A percentile compares a stretch with the other conserved stretches of the same genome.
Evolutionary conservation across 2,888 invertebrate genomes (phyloP).

Genomic region (Stenodera caucasica): DNA sequence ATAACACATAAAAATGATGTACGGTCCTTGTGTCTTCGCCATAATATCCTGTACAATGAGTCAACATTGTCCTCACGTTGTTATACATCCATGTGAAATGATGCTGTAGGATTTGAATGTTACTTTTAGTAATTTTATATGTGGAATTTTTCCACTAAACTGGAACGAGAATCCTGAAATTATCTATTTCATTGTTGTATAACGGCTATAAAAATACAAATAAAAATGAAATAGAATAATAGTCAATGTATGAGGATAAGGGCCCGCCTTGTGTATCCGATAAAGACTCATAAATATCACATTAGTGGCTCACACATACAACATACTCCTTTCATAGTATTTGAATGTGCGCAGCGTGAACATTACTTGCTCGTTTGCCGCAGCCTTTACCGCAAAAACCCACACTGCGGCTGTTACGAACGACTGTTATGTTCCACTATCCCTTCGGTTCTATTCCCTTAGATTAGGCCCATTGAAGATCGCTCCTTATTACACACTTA

Average conservation of each 20-base stretch:
- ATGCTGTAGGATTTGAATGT: constrained; percentile 19
- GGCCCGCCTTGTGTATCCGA: constrained; percentile 44
- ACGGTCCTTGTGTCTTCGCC: constrained; percentile 45
- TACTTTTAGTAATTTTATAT: constrained; percentile 23
- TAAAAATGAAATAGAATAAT: constrained; percentile 46
- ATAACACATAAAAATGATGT: constrained; percentile 51
- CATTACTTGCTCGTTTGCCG: constrained; percentile 55
- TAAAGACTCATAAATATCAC: constrained; percentile 54
- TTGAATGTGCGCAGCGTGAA: constrained; percentile 47
- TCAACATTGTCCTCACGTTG: constrained; percentile 38
- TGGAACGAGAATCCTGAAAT: no score
- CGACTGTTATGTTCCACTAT: constrained; percentile 38
- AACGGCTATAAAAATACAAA: constrained; percentile 29
- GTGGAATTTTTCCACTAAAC: not conserved
- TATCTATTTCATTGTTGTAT: constrained; percentile 8
- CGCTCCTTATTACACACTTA: constrained; percentile 38
- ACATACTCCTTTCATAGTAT: constrained; percentile 36
- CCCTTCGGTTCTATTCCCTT: constrained; percentile 28
- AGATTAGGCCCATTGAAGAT: constrained; percentile 33
- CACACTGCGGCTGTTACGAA: constrained; percentile 40
- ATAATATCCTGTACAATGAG: constrained; percentile 43
- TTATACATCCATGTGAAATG: constrained; percentile 41
- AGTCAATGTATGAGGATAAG: constrained; percentile 34
- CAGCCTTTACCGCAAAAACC: constrained; percentile 50
- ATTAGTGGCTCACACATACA: constrained; percentile 47